phyloP scores from a whole-genome alignment of 2,888 invertebrate species.

The Yponomeuta cagnagella region DNA sequence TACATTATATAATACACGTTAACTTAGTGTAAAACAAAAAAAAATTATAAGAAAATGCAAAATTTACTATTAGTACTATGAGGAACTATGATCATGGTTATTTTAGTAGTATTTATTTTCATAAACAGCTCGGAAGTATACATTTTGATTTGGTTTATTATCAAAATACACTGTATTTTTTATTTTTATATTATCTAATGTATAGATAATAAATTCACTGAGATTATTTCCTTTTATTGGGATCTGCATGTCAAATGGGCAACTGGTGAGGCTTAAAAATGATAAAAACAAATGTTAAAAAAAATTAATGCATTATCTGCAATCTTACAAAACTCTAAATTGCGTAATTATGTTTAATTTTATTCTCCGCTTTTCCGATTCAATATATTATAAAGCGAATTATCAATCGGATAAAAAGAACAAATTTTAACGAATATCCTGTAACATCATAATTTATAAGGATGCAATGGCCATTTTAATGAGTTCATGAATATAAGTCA shows the following conservation, averaged over 20 bases:
- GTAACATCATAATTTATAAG: not conserved
- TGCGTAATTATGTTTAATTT: slow-evolving; percentile 25
- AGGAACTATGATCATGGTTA: slow-evolving; percentile 73
- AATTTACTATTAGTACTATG: slow-evolving; percentile 73
- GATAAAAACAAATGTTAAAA: not conserved
- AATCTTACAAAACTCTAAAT: slow-evolving; percentile 17
- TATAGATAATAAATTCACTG: slow-evolving; percentile 47
- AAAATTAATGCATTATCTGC: slow-evolving; percentile 2
- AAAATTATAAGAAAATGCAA: slow-evolving; percentile 58
- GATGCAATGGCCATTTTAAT: not conserved
- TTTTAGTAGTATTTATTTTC: slow-evolving; percentile 32
- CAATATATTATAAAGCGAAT: slow-evolving; percentile 30
- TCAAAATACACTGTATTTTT: slow-evolving; percentile 66
- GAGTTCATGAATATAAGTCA: not conserved
- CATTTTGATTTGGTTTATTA: slow-evolving; percentile 60
- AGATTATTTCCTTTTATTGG: slow-evolving; percentile 45
- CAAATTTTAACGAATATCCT: not conserved
- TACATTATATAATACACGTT: slow-evolving; percentile 35
- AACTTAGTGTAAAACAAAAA: slow-evolving; percentile 62
- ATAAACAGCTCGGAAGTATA: slow-evolving; percentile 26
- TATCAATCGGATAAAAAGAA: slow-evolving; percentile 23
- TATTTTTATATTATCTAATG: slow-evolving; percentile 30
- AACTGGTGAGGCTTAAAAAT: not conserved
- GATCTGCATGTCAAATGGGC: slow-evolving; percentile 30
- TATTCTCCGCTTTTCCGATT: slow-evolving; percentile 28